Evolutionary conservation across 2,113 vertebrate genomes (phyloP), one percentile per base, ranked within the genome.

Genomic region (Aptenodytes patagonicus): DNA sequence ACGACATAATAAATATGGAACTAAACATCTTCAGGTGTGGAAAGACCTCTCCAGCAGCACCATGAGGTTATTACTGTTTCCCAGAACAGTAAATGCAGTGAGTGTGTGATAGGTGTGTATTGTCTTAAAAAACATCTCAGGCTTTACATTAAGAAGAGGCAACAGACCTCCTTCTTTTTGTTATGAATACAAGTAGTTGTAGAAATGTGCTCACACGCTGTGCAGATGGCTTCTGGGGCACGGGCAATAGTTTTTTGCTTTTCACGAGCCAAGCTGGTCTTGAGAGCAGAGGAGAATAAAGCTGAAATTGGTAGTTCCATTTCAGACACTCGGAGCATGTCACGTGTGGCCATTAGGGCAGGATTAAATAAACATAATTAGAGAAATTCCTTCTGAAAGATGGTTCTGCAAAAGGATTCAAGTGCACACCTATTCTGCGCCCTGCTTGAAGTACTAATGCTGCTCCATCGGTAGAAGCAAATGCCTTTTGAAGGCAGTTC

Each of bases 401-500:
- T 26, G 49, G 57, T 75, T 92, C 79, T 57, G 86, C 61, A 46
- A 42, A 93, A 93, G 65, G 72, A 90, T 75, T 92, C 19, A 1
- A 87, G 88, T 28, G 51, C 83, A 78, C 58, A 90, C 78, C 87
- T 96, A 62, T 65, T 80, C 93, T 55, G 87, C 0, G 3, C 83
- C 90, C 90, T 89, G 94, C 96, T 94, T 93, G 90, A 93, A 95
- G 96, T 84, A 80, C 91, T 81, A 55, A 58, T 60, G 85, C 94
- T 71, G 93, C 88, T 95, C 76, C 76, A 57, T 31, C 2, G 60
- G 90, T 88, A 44, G 96, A 86, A 95, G 93, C 60, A 89, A 96
- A 94, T 32, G 92, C 69, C 93, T 93, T 97, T 94, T 95, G 95
- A 96, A 97, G 89, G 95, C 83, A 91, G 95, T 92, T 94, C 95